These are phyloP conservation scores for Cirrhinus mrigala DNA, from an alignment of 2,797 vertebrate species.

Conservation along the genomic window DNA sequence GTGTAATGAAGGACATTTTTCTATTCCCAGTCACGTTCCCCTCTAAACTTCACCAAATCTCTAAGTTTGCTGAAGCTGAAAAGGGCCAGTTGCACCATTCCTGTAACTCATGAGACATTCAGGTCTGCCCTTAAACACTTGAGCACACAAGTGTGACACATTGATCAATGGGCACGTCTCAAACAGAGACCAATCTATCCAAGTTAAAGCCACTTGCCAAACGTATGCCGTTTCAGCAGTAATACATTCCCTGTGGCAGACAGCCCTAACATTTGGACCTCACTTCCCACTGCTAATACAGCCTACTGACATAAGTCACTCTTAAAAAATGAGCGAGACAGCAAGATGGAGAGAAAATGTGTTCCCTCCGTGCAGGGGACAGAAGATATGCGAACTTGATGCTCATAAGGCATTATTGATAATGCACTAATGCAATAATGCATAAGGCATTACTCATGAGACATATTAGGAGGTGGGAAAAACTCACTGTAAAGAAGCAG, in stretches of 20 bases:
- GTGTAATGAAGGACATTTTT: background rate
- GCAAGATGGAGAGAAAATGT: slow-evolving; percentile 6
- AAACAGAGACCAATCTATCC: slow-evolving; percentile 37
- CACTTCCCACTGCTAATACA: slow-evolving; percentile 45
- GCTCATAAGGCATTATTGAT: slow-evolving; percentile 18
- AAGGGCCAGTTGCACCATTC: slow-evolving; percentile 5
- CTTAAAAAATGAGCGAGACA: slow-evolving; percentile 28
- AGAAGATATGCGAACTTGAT: background rate
- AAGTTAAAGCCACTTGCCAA: slow-evolving; percentile 42
- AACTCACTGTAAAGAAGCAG: background rate
- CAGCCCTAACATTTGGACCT: slow-evolving; percentile 42
- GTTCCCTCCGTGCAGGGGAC: background rate
- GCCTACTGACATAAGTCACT: slow-evolving; percentile 42
- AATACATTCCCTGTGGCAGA: slow-evolving; percentile 45
- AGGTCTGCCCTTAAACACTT: slow-evolving; percentile 33
- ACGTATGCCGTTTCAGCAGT: slow-evolving; percentile 25
- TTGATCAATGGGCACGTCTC: slow-evolving; percentile 42
- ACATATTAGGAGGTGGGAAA: background rate
- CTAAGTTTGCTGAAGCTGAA: slow-evolving; percentile 2
- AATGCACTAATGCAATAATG: slow-evolving; percentile 15
- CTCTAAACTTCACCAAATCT: background rate
- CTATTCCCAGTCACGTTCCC: background rate
- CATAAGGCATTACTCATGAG: background rate
- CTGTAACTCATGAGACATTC: slow-evolving; percentile 24
- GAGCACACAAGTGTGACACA: slow-evolving; percentile 19